A percentile compares a stretch with the other conserved stretches of the same genome.
phyloP scores from a whole-genome alignment of 1,140 invertebrate species.

The Drosophila watanabei region DNA sequence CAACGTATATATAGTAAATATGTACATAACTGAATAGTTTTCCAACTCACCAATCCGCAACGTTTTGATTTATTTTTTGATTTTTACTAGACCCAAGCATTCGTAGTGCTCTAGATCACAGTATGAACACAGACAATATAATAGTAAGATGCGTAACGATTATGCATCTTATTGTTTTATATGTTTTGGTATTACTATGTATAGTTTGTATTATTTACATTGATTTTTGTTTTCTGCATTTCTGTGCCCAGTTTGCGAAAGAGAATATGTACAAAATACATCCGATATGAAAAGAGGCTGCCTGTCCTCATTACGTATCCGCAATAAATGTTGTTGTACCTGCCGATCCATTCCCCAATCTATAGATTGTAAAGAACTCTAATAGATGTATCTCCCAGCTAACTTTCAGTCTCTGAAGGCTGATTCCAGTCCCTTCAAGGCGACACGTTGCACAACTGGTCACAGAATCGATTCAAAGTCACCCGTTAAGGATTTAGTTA shows the following conservation, averaged over 20 bases:
- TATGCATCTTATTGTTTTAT: not conserved
- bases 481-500: conserved; percentile 16
- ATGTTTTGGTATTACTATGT: not conserved
- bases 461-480: conserved; percentile 40
- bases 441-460: conserved; percentile 48
- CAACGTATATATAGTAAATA: conserved; percentile 37
- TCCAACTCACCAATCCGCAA: conserved; percentile 53
- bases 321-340: conserved; percentile 34
- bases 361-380: conserved; percentile 36
- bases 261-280: conserved; percentile 44
- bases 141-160: conserved; percentile 1
- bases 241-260: conserved; percentile 65
- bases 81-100: conserved; percentile 38
- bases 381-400: conserved; percentile 21
- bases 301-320: conserved; percentile 14
- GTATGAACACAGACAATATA: conserved; percentile 12
- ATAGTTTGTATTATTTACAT: conserved; percentile 21
- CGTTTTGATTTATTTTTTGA: conserved; percentile 10
- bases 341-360: conserved; percentile 27
- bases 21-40: conserved; percentile 46
- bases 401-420: not conserved
- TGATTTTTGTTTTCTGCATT: conserved; percentile 32
- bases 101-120: conserved; percentile 69
- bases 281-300: conserved; percentile 3
- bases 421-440: not conserved